Percentiles rank a stretch among this genome's conserved stretches.
phyloP scores from a whole-genome alignment of 2,888 invertebrate species.

The Cordylochernes scorpioides region DNA sequence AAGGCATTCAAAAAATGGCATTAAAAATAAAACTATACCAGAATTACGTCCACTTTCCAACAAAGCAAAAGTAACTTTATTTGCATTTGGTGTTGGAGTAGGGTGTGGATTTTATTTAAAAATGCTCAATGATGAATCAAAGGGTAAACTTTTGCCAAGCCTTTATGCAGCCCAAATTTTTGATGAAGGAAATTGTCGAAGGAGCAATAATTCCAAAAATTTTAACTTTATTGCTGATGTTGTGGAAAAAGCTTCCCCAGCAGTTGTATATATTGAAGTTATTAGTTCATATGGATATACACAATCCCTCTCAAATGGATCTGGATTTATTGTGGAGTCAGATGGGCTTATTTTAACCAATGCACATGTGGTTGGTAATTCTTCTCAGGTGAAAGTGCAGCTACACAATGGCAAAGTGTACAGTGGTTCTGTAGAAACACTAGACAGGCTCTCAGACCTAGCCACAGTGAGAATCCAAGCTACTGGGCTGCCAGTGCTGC shows the following conservation, averaged over 20 bases:
- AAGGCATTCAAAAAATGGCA: no score
- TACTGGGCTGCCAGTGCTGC: slow-evolving; percentile 47
- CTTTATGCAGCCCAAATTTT: no score
- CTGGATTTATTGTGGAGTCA: slow-evolving; percentile 62
- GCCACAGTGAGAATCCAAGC: slow-evolving; percentile 49
- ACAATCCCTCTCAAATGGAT: slow-evolving; percentile 45
- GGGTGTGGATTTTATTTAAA: no score
- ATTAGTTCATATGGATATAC: slow-evolving; percentile 25
- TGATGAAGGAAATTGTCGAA: no score
- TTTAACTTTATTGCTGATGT: slow-evolving; percentile 75
- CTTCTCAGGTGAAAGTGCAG: slow-evolving; percentile 24
- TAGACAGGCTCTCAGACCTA: slow-evolving; percentile 58
- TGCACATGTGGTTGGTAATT: slow-evolving; percentile 65
- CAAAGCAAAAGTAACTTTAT: no score
- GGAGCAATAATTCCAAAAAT: no score
- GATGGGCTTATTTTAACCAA: slow-evolving; percentile 76
- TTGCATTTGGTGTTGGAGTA: no score
- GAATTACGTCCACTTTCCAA: no score
- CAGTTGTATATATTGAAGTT: slow-evolving; percentile 75
- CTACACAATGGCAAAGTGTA: slow-evolving; percentile 42
- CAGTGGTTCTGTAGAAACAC: slow-evolving; percentile 48
- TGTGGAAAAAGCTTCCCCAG: slow-evolving; percentile 50
- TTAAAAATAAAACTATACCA: no score
- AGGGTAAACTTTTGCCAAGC: no score
- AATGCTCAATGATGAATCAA: no score